Evolutionary conservation across 1,140 invertebrate species (phyloP).

Genomic region (Apis laboriosa): DNA sequence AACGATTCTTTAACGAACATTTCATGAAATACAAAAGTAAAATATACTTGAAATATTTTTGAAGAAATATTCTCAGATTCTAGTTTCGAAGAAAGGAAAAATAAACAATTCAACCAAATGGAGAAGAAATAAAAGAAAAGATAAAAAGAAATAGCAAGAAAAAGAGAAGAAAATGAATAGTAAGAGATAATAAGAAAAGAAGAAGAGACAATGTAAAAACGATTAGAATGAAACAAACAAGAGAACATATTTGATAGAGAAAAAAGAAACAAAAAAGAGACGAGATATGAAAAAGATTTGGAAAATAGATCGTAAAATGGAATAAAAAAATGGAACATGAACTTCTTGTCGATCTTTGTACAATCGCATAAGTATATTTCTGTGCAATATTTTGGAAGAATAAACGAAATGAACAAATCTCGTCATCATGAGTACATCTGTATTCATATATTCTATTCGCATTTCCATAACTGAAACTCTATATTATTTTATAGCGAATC

Average conservation of each 20-base stretch:
- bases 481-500: conserved; percentile 41
- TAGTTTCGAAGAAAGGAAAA: conserved; percentile 44
- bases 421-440: not conserved
- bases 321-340: conserved; percentile 61
- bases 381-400: conserved; percentile 12
- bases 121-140: no score
- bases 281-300: conserved; percentile 52
- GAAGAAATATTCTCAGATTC: conserved; percentile 32
- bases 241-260: not conserved
- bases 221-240: not conserved
- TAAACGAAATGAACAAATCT: not conserved
- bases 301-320: conserved; percentile 52
- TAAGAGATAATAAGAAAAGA: no score
- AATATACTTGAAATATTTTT: conserved; percentile 53
- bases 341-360: conserved; percentile 22
- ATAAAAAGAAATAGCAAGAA: not conserved
- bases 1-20: no score
- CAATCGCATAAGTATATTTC: conserved; percentile 19
- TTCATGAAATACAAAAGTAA: no score
- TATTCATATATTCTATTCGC: conserved; percentile 19
- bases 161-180: not conserved
- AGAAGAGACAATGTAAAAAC: not conserved
- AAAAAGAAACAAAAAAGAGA: conserved; percentile 25
- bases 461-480: conserved; percentile 35
- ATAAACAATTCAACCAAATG: conserved; percentile 37